Percentiles rank a stretch among this genome's conserved stretches.
Conservation (phyloP, 2,888 invertebrate genomes). For the Leucoma salicis region DNA sequence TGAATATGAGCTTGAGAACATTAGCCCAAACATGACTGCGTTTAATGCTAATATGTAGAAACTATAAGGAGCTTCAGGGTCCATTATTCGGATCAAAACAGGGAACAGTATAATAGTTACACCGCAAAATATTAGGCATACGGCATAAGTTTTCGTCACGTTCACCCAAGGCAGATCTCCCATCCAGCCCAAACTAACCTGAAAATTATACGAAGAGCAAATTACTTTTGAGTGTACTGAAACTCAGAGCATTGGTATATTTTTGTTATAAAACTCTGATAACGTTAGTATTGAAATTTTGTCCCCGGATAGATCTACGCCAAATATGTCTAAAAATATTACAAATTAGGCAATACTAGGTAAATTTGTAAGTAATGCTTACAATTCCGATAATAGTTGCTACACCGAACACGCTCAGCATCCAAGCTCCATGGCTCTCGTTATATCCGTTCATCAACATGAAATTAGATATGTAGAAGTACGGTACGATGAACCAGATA, state of each 20-base stretch:
- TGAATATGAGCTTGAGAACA: constrained; percentile 95
- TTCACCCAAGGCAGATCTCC: constrained; percentile 94
- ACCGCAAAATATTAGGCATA: constrained; percentile 87
- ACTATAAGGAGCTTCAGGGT: constrained; percentile 58
- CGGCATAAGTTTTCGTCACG: constrained; percentile 91
- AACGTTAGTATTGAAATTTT: no score
- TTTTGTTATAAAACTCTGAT: no score
- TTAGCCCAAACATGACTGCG: constrained; percentile 90
- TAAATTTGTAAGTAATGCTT: constrained; percentile 62
- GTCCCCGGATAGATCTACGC: no score
- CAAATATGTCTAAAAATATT: no score
- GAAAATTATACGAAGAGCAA: constrained; percentile 22
- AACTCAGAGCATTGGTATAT: no score
- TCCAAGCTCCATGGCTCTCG: constrained; percentile 87
- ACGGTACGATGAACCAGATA: constrained; percentile 97
- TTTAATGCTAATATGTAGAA: constrained; percentile 77
- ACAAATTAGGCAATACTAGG: no score
- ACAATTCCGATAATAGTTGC: constrained; percentile 95
- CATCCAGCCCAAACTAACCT: constrained; percentile 93
- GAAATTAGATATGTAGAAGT: constrained; percentile 94
- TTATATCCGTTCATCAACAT: constrained; percentile 84
- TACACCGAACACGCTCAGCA: constrained; percentile 93
- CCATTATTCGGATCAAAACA: constrained; percentile 65
- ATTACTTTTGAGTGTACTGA: no score
- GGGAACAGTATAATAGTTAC: constrained; percentile 84